Conservation (phyloP, 2,113 vertebrate genomes). For the Catharus fuscescens region DNA sequence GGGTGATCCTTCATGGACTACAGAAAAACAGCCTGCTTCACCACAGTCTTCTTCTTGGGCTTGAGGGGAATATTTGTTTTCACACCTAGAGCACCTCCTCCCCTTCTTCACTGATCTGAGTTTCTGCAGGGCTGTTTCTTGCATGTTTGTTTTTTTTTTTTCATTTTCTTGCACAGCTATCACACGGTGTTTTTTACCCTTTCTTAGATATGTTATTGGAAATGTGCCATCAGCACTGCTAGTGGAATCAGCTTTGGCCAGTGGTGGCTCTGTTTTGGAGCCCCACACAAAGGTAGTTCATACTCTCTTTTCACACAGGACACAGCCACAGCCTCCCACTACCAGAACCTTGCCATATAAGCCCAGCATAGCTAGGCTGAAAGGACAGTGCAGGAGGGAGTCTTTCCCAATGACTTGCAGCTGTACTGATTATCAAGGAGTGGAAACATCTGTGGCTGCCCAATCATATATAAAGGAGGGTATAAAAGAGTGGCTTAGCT, state of each 20-base stretch:
- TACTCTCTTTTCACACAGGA: background rate
- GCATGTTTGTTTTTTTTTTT: background rate
- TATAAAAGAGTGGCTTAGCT: too few relatives aligned
- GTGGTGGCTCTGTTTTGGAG: background rate
- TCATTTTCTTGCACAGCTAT: background rate
- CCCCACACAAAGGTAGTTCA: accelerated
- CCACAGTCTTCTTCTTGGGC: background rate
- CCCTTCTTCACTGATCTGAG: background rate
- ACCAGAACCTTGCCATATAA: background rate
- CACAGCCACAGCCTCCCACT: accelerated
- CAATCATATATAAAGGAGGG: too few relatives aligned
- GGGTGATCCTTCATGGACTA: background rate
- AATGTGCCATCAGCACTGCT: background rate
- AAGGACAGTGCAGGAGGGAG: too few relatives aligned
- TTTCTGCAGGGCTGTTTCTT: background rate
- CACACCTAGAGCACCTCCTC: background rate
- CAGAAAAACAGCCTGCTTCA: background rate
- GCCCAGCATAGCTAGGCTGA: background rate
- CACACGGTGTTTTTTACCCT: accelerated
- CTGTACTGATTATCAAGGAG: too few relatives aligned
- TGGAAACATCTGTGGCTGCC: too few relatives aligned
- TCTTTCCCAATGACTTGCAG: too few relatives aligned
- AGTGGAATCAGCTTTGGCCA: background rate
- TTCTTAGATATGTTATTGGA: background rate
- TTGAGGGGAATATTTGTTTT: background rate